Conservation (phyloP, 92 coral and sea anemone genomes). For the Virgularia gustaviana region DNA sequence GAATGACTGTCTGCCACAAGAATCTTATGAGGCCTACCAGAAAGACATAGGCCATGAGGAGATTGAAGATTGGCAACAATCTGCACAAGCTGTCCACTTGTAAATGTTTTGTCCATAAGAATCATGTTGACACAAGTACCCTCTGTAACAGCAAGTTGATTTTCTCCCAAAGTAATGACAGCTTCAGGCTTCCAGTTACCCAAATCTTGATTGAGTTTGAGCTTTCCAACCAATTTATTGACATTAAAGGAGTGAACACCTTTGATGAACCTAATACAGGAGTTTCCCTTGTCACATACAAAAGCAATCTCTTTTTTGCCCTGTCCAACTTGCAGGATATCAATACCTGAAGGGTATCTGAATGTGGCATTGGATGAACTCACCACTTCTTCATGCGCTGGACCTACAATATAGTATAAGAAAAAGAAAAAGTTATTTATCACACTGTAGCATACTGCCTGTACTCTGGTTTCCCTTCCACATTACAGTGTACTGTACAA, state of each 20-base stretch:
- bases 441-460: no score
- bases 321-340: constrained; percentile 40
- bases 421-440: background rate
- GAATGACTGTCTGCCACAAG: constrained; percentile 56
- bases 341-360: constrained; percentile 63
- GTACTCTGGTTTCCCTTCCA: no score
- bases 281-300: constrained; percentile 67
- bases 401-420: background rate
- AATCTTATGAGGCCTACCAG: constrained; percentile 17
- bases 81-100: constrained; percentile 49
- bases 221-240: constrained; percentile 56
- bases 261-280: constrained; percentile 43
- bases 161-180: constrained; percentile 31
- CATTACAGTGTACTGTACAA: no score
- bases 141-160: constrained; percentile 45
- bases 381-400: background rate
- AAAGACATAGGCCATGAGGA: constrained; percentile 51
- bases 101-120: constrained; percentile 26
- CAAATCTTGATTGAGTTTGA: constrained; percentile 35
- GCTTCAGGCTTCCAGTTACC: constrained; percentile 64
- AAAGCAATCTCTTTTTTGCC: constrained; percentile 61
- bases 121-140: constrained; percentile 26
- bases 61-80: constrained; percentile 33
- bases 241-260: constrained; percentile 49
- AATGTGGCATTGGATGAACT: constrained; percentile 23